Evolutionary conservation across 1,140 invertebrate genomes (phyloP).

Genomic region (Pseudobourletiella spinata): DNA sequence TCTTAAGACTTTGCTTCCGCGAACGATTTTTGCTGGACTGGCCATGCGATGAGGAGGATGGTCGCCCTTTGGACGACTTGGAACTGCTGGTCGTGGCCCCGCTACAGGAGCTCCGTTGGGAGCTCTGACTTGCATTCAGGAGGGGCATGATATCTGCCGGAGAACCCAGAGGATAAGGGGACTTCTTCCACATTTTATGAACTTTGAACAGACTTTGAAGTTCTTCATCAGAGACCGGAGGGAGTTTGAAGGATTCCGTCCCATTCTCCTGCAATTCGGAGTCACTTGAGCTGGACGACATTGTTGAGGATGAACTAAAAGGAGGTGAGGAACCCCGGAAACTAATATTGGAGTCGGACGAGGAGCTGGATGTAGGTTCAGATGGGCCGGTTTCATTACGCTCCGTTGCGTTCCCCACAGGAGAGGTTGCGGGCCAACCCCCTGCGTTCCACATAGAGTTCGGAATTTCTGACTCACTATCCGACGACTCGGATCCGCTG

Average conservation of each 20-base stretch:
- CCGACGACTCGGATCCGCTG: neutral
- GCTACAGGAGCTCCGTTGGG: neutral
- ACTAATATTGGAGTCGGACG: neutral
- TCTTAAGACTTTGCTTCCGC: slow-evolving; percentile 19
- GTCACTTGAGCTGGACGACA: slow-evolving; percentile 7
- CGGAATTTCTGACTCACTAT: neutral
- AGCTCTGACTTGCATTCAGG: slow-evolving; percentile 3
- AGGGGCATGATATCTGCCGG: slow-evolving; percentile 7
- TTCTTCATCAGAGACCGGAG: slow-evolving; percentile 12
- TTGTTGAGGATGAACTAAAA: neutral
- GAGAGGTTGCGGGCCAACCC: no score
- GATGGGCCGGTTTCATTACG: no score
- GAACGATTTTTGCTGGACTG: neutral
- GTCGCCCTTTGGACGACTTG: neutral
- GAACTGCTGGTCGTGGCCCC: neutral
- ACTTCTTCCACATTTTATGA: slow-evolving; percentile 16
- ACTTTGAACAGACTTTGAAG: slow-evolving; percentile 8
- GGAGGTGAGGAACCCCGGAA: neutral
- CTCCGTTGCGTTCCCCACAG: no score
- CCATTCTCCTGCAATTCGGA: neutral
- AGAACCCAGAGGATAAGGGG: slow-evolving; percentile 15
- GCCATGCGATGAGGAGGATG: neutral
- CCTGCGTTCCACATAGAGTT: neutral
- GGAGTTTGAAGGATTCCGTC: neutral
- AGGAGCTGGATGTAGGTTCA: no score